These are phyloP conservation scores for Stegodyphus mimosarum DNA, from an alignment of 1,140 invertebrate genomes.

Conservation along the genomic window DNA sequence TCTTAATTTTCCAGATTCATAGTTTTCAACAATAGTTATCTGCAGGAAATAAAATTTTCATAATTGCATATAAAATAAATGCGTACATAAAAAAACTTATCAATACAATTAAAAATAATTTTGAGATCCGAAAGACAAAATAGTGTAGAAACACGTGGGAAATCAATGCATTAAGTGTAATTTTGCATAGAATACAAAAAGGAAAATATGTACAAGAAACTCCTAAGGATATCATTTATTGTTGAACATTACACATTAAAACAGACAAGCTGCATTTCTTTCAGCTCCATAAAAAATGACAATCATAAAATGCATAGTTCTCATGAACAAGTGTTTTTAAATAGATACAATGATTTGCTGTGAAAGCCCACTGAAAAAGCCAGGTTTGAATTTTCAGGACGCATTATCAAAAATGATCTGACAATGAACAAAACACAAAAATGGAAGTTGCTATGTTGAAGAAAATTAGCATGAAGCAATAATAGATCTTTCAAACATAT, in stretches of 20 bases:
- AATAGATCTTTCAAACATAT: background rate
- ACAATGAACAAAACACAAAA: background rate
- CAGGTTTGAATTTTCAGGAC: slow-evolving; percentile 16
- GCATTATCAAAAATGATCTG: background rate
- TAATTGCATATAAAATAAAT: too few species aligned
- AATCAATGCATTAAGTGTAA: background rate
- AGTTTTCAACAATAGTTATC: too few species aligned
- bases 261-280: slow-evolving; percentile 53
- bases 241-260: slow-evolving; percentile 56
- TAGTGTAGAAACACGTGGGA: too few species aligned
- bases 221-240: slow-evolving; percentile 53
- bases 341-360: slow-evolving; percentile 44
- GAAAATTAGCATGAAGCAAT: too few species aligned
- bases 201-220: slow-evolving; percentile 4
- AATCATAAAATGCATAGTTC: slow-evolving; percentile 56
- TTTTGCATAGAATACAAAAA: background rate
- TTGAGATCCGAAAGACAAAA: too few species aligned
- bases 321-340: slow-evolving; percentile 50
- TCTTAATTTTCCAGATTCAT: too few species aligned
- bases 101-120: too few species aligned
- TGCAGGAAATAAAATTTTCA: too few species aligned
- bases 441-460: too few species aligned
- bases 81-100: too few species aligned
- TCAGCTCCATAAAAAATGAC: slow-evolving; percentile 60
- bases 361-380: slow-evolving; percentile 58